phyloP scores from a whole-genome alignment of 2,888 invertebrate species.

The Orgyia antiqua region DNA sequence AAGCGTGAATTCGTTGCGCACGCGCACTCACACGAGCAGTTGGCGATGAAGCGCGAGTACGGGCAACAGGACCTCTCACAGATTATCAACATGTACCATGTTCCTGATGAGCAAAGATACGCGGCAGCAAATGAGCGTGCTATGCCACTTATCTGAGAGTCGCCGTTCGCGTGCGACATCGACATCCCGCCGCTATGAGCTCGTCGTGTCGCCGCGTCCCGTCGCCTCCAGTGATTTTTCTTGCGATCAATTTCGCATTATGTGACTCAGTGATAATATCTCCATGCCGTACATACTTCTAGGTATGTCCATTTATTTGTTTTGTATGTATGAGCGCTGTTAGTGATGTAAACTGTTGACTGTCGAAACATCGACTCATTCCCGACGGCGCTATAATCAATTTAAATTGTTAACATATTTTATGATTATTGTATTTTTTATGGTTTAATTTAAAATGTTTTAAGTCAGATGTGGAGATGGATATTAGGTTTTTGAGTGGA shows the following conservation, averaged over 20 bases:
- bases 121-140: constrained; percentile 79
- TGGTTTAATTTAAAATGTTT: constrained; percentile 70
- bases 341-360: constrained; percentile 65
- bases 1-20: constrained; percentile 75
- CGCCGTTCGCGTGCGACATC: constrained; percentile 81
- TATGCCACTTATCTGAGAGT: constrained; percentile 81
- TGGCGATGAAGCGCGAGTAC: constrained; percentile 85
- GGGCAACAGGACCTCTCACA: constrained; percentile 80
- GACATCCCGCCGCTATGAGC: constrained; percentile 81
- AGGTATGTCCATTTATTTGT: constrained; percentile 73
- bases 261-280: constrained; percentile 56
- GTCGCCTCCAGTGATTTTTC: constrained; percentile 51
- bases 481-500: too few relatives aligned
- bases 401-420: constrained; percentile 74
- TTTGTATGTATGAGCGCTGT: constrained; percentile 62
- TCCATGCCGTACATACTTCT: constrained; percentile 65
- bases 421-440: constrained; percentile 74
- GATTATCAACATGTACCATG: constrained; percentile 83
- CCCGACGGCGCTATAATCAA: constrained; percentile 50
- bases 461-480: constrained; percentile 66
- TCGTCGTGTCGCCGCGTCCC: constrained; percentile 69
- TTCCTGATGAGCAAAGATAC: constrained; percentile 81
- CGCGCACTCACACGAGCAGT: constrained; percentile 63
- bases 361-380: constrained; percentile 40
- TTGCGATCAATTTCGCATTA: constrained; percentile 48